Evolutionary conservation across 2,113 vertebrate species (phyloP).

Genomic region (Neodontobutis hainanensis): DNA sequence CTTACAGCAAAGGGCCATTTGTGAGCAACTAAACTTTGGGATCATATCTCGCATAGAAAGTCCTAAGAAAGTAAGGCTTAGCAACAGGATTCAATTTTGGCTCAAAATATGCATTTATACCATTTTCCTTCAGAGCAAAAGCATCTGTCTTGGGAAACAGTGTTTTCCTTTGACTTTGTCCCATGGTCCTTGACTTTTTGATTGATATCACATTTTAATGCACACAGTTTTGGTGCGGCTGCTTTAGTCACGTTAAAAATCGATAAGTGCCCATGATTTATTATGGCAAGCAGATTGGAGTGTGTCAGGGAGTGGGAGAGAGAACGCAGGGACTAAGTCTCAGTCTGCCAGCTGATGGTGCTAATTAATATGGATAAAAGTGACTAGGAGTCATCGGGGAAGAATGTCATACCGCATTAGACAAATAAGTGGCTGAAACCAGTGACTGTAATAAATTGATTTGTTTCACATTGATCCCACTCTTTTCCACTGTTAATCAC

Average conservation of each 20-base stretch:
- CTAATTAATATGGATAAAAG: constrained; percentile 75
- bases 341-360: constrained; percentile 55
- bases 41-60: neutral
- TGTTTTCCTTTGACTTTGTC: neutral
- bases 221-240: constrained; percentile 15
- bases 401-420: constrained; percentile 72
- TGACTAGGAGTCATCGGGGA: constrained; percentile 67
- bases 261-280: constrained; percentile 50
- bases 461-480: constrained; percentile 53
- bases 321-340: constrained; percentile 43
- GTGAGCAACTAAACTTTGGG: neutral
- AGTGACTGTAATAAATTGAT: constrained; percentile 67
- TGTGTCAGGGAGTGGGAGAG: constrained; percentile 26
- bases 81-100: neutral
- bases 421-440: constrained; percentile 73
- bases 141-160: constrained; percentile 20
- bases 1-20: neutral
- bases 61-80: neutral
- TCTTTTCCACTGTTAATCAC: constrained; percentile 47
- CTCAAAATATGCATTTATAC: neutral
- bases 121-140: neutral
- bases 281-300: constrained; percentile 44
- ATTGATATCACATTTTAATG: constrained; percentile 33
- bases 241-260: constrained; percentile 27
- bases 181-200: constrained; percentile 1